Percentiles rank a stretch among this genome's conserved stretches.
Evolutionary conservation across 2,113 vertebrate species (phyloP).

Genomic region (mouse (Mus musculus)): GRCm39 chr2:45497001-45497500

Average conservation of each 20-base stretch:
- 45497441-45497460: constrained; percentile 70
- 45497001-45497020: background rate
- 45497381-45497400: constrained; percentile 61
- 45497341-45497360: constrained; percentile 52
- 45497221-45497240: constrained; percentile 11
- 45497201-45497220: background rate
- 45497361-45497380: constrained; percentile 75
- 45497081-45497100: background rate
- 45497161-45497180: constrained; percentile 28
- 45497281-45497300: constrained; percentile 14
- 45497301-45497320: background rate
- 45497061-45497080: background rate
- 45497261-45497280: background rate
- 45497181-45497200: background rate
- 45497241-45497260: background rate
- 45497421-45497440: constrained; percentile 57
- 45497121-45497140: background rate
- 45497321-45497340: background rate
- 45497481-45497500: constrained; percentile 78
- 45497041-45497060: background rate
- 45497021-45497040: background rate
- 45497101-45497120: constrained; percentile 1
- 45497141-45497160: constrained; percentile 14
- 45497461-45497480: constrained; percentile 73
- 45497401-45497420: constrained; percentile 66